Base-by-base conservation (phyloP, 2,797 vertebrate genomes). In the Miichthys miiuy region DNA sequence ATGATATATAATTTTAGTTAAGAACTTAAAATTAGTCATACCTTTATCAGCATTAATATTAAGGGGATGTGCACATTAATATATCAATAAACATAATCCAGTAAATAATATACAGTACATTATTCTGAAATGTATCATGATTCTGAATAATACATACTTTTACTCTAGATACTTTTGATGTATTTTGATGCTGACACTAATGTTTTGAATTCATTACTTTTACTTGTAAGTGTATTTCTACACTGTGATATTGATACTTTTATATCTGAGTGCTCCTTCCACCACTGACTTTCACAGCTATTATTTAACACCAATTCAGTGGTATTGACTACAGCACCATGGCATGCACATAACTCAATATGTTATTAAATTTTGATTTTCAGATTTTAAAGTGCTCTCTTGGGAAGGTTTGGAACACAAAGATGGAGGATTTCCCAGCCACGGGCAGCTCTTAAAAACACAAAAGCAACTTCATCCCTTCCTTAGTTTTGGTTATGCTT, bases 401-500 rank as follows among this genome's bases (percentile, higher is more conserved):
- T 23, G 25, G 27, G 34, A 68, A 44, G 25, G 25, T 34, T 60
- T 41, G 25, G 16, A 75, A 68, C n/a, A 51, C 14, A 64, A 25
- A 68, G n/a, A 74, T 50, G 51, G 14, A 54, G n/a, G 41, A 46
- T 80, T 87, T 84, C 47, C 38, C 54, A 70, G 50, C 75, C 50
- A 67, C 44, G 65, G 20, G 38, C 71, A 48, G 46, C 62, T 85
- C 72, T 82, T 42, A 62, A 81, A 78, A 88, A 82, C 63, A 76
- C 55, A 84, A 85, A 68, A 30, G 51, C 47, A 73, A 52, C 68
- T 65, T 82, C 50, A 56, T 75, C 30, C 56, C 54, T 70, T 87
- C 51, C 54, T 84, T 69, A 65, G 70, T 77, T 80, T 86, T 77
- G 44, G 63, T 89, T 81, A 27, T 75, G 81, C 81, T 81, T 87